Conservation (phyloP, 2,888 invertebrate genomes). For the Petrolisthes manimaculis region DNA sequence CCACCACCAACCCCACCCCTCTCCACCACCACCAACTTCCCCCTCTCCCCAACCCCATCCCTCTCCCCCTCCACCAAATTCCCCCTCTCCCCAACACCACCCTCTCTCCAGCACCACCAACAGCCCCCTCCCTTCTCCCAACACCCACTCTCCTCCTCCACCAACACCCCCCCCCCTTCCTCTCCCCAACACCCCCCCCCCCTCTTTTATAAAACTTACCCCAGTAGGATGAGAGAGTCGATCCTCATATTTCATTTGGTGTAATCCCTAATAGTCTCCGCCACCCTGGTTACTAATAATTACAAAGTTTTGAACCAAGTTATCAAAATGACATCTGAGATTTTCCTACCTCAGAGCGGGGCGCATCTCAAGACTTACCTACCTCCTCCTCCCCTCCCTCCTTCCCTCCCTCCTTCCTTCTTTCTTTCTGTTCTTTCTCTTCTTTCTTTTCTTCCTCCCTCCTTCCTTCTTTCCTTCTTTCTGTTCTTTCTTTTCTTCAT, state of each 20-base stretch:
- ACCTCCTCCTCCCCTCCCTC: neutral
- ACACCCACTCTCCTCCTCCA: neutral
- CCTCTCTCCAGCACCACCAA: no score
- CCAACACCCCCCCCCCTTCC: neutral
- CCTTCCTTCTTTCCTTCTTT: neutral
- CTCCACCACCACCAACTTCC: neutral
- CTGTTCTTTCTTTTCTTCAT: neutral
- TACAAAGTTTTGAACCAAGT: constrained; percentile 56
- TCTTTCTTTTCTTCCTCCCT: no score
- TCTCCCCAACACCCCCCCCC: constrained; percentile 11
- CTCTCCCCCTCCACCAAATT: no score
- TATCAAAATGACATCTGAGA: constrained; percentile 53
- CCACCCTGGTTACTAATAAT: constrained; percentile 56
- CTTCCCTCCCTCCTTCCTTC: neutral
- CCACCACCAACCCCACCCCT: neutral
- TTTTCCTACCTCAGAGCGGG: neutral
- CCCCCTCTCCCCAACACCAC: neutral
- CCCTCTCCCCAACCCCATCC: neutral
- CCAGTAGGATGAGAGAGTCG: constrained; percentile 29
- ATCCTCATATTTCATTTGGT: constrained; percentile 50
- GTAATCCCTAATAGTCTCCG: constrained; percentile 53
- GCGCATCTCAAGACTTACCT: neutral
- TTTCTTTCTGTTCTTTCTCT: neutral
- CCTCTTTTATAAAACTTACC: constrained; percentile 19
- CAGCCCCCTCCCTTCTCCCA: no score